Evolutionary conservation across 2,113 vertebrate genomes (phyloP).

Genomic region (Chroicocephalus ridibundus): DNA sequence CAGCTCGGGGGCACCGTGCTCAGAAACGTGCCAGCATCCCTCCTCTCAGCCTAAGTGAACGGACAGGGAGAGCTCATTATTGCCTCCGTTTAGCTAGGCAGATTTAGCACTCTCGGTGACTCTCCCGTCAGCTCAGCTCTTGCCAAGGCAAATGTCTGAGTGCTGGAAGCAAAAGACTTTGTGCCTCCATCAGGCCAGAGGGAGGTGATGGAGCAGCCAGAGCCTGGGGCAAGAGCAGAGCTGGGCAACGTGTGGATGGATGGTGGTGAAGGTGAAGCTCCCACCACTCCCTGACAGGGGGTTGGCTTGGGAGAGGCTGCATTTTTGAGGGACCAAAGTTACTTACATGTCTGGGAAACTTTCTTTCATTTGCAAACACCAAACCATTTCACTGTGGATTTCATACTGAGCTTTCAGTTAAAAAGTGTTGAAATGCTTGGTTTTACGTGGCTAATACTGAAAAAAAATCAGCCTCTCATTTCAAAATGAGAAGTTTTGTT

Average conservation of each 20-base stretch:
- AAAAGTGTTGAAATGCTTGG: not conserved
- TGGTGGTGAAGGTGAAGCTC: not conserved
- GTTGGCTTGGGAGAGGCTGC: not conserved
- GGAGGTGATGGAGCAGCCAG: not conserved
- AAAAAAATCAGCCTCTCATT: not conserved
- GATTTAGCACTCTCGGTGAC: not conserved
- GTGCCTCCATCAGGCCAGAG: not conserved
- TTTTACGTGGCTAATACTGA: not conserved
- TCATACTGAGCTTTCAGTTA: not conserved
- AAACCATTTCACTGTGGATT: not conserved
- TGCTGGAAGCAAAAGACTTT: not conserved
- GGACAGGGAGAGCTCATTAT: not conserved
- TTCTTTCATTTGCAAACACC: not conserved
- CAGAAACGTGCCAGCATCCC: not conserved
- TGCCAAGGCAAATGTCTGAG: not conserved
- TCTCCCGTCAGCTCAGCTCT: not conserved
- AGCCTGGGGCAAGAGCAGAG: not conserved
- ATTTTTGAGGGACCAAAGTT: not conserved
- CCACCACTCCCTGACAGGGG: not conserved
- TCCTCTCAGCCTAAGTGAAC: not conserved
- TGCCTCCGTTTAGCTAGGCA: not conserved
- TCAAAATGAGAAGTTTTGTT: not conserved
- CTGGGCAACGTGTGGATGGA: not conserved
- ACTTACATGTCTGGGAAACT: not conserved
- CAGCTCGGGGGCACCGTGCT: accelerated